phyloP scores from a whole-genome alignment of 2,113 vertebrate species.

The Tylochromis polylepis region DNA sequence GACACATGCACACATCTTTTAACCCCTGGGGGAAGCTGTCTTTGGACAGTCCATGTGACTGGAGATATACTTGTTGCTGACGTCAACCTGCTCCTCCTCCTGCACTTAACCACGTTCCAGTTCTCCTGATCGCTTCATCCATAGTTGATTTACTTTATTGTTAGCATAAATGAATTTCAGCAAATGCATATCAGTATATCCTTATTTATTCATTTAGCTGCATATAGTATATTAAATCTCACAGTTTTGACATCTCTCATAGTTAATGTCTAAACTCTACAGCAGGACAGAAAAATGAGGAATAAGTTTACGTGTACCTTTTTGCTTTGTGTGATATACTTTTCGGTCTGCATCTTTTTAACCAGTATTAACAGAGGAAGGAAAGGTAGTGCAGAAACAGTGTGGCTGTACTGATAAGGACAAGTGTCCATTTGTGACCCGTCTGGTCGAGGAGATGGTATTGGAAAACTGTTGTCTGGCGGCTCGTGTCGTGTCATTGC shows the following conservation, averaged over 20 bases:
- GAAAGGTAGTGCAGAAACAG: neutral
- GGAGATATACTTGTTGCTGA: slow-evolving; percentile 47
- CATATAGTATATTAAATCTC: neutral
- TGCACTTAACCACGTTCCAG: neutral
- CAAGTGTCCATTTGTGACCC: neutral
- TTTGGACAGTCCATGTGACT: slow-evolving; percentile 8
- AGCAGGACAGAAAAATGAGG: neutral
- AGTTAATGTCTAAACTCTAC: neutral
- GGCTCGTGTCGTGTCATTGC: neutral
- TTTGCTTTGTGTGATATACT: neutral
- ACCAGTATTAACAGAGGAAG: neutral
- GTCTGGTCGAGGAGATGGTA: neutral
- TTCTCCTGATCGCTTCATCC: neutral
- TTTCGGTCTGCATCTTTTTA: neutral
- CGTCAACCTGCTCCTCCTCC: neutral
- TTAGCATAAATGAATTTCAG: neutral
- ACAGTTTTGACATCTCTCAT: neutral
- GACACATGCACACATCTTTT: neutral
- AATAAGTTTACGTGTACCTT: neutral
- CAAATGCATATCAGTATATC: neutral
- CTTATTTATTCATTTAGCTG: neutral
- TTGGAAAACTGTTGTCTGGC: neutral
- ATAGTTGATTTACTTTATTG: neutral
- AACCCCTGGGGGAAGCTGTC: neutral
- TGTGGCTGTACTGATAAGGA: slow-evolving; percentile 17